A percentile compares a stretch with the other conserved stretches of the same genome.
phyloP scores from a whole-genome alignment of 2,797 vertebrate genomes.

The Steatocranus sp. region DNA sequence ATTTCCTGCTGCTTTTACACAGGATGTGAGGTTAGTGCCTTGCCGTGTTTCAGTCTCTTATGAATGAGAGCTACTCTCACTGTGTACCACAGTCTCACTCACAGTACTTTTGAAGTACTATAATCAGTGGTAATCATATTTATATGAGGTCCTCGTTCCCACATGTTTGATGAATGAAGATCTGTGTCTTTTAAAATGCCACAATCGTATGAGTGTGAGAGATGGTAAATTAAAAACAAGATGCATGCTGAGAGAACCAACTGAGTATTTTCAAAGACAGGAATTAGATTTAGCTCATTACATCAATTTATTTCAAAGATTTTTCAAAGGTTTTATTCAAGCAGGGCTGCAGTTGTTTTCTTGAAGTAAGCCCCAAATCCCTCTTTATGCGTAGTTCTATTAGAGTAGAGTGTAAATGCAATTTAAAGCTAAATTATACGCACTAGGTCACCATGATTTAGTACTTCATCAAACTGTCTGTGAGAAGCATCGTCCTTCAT shows the following conservation, averaged over 20 bases:
- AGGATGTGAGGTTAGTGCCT: slow-evolving; percentile 69
- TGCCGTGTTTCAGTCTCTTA: slow-evolving; percentile 48
- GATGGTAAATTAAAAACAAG: background rate
- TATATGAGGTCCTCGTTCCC: slow-evolving; percentile 14
- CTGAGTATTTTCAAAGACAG: background rate
- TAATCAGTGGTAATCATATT: slow-evolving; percentile 27
- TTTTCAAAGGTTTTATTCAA: background rate
- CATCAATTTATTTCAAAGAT: background rate
- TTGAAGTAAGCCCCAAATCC: background rate
- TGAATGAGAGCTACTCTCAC: slow-evolving; percentile 66
- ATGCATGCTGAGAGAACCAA: background rate
- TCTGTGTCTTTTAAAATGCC: background rate
- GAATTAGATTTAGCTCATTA: background rate
- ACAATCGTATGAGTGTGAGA: background rate
- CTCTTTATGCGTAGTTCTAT: background rate
- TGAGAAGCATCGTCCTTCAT: background rate
- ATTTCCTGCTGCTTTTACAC: slow-evolving; percentile 63
- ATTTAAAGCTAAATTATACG: background rate
- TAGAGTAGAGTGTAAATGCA: background rate
- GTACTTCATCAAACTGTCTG: background rate
- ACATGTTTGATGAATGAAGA: slow-evolving; percentile 14
- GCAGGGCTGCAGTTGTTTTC: background rate
- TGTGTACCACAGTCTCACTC: slow-evolving; percentile 51
- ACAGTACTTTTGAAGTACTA: slow-evolving; percentile 44
- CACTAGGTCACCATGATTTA: background rate